Conservation (phyloP, 2,113 vertebrate species). For the Campylomormyrus numenius region DNA sequence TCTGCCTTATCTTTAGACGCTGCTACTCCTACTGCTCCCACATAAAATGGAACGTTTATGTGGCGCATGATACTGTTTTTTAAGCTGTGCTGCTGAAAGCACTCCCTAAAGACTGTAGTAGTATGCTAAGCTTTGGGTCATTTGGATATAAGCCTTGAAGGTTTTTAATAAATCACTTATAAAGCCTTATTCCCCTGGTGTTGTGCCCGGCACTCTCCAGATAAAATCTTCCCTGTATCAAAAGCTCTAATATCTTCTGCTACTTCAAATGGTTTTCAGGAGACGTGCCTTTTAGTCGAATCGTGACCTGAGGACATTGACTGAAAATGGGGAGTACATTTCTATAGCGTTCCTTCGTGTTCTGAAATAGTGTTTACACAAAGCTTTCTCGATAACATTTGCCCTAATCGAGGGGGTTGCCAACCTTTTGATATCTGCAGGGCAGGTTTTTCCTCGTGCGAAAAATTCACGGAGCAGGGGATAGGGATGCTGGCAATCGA, state of each 20-base stretch:
- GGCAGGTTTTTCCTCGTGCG: not conserved
- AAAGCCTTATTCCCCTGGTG: not conserved
- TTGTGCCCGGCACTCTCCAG: not conserved
- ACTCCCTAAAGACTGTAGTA: not conserved
- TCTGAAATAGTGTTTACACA: not conserved
- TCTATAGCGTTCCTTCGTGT: not conserved
- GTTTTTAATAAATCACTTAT: constrained; percentile 11
- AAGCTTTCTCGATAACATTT: not conserved
- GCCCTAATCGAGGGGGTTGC: not conserved
- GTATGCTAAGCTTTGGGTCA: not conserved
- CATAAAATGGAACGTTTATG: not conserved
- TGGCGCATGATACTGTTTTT: not conserved
- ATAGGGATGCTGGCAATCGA: not conserved
- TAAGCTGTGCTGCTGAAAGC: not conserved
- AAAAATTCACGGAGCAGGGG: not conserved
- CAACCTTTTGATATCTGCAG: not conserved
- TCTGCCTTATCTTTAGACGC: not conserved
- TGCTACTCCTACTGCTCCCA: not conserved
- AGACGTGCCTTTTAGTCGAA: not conserved
- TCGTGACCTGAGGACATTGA: not conserved
- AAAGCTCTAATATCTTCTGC: not conserved
- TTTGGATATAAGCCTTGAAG: not conserved
- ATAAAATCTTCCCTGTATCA: not conserved
- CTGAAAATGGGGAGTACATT: not conserved
- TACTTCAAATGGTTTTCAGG: not conserved